Percentiles rank a stretch among this genome's conserved stretches.
These are phyloP conservation scores for Batillaria attramentaria DNA, from an alignment of 1,140 invertebrate genomes.

Conservation along the genomic window DNA sequence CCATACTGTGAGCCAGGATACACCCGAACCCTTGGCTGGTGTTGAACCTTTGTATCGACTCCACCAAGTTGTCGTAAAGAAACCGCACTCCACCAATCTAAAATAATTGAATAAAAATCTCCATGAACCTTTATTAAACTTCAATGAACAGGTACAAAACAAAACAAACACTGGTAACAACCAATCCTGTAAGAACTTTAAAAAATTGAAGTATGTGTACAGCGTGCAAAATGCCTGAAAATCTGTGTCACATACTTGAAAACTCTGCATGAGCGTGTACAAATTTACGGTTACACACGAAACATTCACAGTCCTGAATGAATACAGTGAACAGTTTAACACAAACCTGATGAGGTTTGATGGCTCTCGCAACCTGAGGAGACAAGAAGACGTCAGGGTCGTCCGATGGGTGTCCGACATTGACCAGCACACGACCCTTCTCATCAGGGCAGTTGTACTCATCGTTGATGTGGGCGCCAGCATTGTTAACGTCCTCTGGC, in stretches of 20 bases:
- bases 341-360: constrained; percentile 92
- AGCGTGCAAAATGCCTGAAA: too few species aligned
- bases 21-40: constrained; percentile 96
- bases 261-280: too few species aligned
- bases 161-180: too few species aligned
- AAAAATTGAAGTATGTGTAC: too few species aligned
- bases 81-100: constrained; percentile 97
- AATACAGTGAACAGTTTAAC: too few species aligned
- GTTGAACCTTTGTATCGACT: constrained; percentile 89
- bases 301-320: too few species aligned
- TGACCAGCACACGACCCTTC: constrained; percentile 92
- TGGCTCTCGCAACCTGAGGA: constrained; percentile 90
- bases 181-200: too few species aligned
- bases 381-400: constrained; percentile 96
- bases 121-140: too few species aligned
- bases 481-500: constrained; percentile 79
- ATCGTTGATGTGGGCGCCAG: constrained; percentile 73
- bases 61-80: constrained; percentile 96
- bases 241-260: too few species aligned
- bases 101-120: constrained; percentile 49
- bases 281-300: too few species aligned
- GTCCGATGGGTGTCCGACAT: constrained; percentile 93
- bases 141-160: too few species aligned
- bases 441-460: constrained; percentile 93
- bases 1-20: constrained; percentile 99